These are phyloP conservation scores for Calidris pugnax DNA, from an alignment of 2,113 vertebrate genomes.

Conservation along the genomic window DNA sequence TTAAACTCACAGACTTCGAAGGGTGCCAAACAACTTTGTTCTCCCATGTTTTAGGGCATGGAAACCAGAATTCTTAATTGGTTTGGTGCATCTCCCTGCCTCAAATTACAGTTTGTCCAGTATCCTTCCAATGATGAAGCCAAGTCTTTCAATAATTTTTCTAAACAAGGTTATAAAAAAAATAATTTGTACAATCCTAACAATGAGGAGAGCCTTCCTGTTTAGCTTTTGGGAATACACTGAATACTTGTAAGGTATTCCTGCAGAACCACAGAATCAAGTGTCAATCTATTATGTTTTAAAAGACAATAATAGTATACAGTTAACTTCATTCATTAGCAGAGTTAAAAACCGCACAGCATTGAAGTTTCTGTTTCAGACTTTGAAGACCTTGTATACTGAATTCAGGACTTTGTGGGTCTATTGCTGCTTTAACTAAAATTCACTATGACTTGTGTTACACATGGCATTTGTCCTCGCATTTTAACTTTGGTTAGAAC, in stretches of 20 bases:
- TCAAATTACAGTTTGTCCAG: background rate
- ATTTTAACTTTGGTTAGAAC: background rate
- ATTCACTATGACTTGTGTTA: background rate
- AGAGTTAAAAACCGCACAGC: too few relatives aligned
- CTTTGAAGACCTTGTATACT: background rate
- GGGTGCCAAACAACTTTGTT: background rate
- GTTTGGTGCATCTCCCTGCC: background rate
- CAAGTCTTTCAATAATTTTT: background rate
- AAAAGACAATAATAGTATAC: background rate
- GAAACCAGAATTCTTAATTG: background rate
- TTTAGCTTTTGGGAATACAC: background rate
- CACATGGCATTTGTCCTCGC: background rate
- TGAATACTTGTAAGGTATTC: background rate
- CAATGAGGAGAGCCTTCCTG: background rate
- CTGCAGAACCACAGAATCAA: background rate
- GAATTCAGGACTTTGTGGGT: background rate
- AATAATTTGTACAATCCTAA: background rate
- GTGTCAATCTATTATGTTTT: background rate
- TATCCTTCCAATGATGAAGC: background rate
- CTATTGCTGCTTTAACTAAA: background rate
- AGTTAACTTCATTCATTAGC: background rate
- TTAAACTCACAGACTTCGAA: background rate
- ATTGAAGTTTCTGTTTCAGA: background rate
- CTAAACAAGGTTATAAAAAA: background rate
- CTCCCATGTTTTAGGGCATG: background rate